Evolutionary conservation across 2,797 vertebrate species (phyloP), one percentile per base, ranked within the genome.

Genomic region (Myotis findleyi): DNA sequence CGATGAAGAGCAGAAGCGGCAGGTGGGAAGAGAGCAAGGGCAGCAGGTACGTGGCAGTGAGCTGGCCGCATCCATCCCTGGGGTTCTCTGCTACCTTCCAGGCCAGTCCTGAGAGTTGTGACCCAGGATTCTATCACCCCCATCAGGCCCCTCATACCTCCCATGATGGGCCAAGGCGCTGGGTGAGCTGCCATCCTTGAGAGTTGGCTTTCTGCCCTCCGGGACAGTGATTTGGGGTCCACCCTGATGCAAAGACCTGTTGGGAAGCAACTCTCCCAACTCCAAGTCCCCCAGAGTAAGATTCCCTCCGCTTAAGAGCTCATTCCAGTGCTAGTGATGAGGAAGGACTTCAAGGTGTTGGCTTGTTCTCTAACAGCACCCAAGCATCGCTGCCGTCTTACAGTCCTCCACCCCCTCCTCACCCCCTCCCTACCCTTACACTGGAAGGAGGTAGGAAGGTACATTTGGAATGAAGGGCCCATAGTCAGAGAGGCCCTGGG

Each of bases 11-110:
- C 97, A 98, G 90, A 98, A 97, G 94, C 99, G 99, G 97, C 98
- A 99, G 98, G 99, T 99, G 98, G 98, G 99, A 72, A 98, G 94
- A 96, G 99, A 99, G 72, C 99, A 99, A 98, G 99, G 99, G 95
- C 98, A 98, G 97, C 99, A 99, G 99, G 99, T 99, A 97, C 93
- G 98, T 96, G 36, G 1, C 38, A 47, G 17, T 27, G 44, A 10
- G 41, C 44, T 25, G 84, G 49, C 36, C 2, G 0, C 41, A 33
- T 18, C 59, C 79, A 4, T 33, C n/a, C 41, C 36, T 17, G 2
- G 2, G 55, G 16, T 25, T 49, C 59, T 14, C 25, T 11, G n/a
- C 5, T 1, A 2, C 5, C 44, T 5, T 55, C 14, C 11, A 11
- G 62, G 72, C n/a, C 36, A 38, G 36, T 51, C 66, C 80, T 27